Conservation (phyloP, 2,113 vertebrate species). For the Xiphophorus maculatus region DNA sequence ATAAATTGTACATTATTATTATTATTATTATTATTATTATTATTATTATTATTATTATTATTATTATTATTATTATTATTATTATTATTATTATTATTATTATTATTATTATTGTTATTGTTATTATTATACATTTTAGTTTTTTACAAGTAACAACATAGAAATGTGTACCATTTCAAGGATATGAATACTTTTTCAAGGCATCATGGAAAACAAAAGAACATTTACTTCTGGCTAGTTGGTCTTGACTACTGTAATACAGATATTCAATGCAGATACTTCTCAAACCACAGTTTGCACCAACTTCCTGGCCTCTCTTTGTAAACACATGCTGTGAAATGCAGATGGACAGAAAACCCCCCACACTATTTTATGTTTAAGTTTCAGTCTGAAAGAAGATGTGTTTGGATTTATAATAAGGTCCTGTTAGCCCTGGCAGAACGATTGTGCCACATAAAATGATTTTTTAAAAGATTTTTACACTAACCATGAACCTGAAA, state of each 20-base stretch:
- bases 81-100: background rate
- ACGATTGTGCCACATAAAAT: background rate
- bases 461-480: background rate
- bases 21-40: no score
- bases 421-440: background rate
- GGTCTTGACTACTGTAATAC: no score
- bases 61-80: background rate
- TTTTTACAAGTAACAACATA: background rate
- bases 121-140: background rate
- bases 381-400: background rate
- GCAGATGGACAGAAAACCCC: no score
- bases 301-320: slow-evolving; percentile 9
- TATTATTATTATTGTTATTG: background rate
- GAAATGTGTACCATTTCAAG: background rate
- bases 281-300: background rate
- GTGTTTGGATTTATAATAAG: background rate
- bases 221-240: background rate
- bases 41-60: background rate
- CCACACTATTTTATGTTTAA: background rate
- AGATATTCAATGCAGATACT: background rate
- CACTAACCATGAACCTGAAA: background rate
- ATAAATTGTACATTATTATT: background rate
- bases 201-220: background rate
- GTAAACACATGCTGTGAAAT: background rate
- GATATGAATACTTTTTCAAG: background rate